Conservation (phyloP, 2,888 invertebrate species). For the Dione vanillae region DNA sequence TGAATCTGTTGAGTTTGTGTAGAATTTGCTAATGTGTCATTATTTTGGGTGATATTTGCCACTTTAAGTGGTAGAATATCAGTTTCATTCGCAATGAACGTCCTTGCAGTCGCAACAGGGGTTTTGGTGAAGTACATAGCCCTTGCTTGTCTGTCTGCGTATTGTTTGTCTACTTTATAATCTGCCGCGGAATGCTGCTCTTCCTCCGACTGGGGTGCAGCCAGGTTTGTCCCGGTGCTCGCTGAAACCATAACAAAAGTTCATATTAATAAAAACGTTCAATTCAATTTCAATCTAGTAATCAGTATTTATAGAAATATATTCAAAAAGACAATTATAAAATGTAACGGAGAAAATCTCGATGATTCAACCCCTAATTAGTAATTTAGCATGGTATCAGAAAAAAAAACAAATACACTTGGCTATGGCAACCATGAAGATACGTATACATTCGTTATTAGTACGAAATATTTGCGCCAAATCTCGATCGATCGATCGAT, state of each 20-base stretch:
- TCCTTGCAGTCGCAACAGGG: constrained; percentile 53
- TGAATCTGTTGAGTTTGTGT: constrained; percentile 58
- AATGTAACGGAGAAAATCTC: neutral
- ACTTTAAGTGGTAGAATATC: constrained; percentile 53
- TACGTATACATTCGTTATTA: neutral
- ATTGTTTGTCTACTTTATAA: constrained; percentile 55
- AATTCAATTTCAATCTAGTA: too few relatives aligned
- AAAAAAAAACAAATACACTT: neutral
- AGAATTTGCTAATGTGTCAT: constrained; percentile 51
- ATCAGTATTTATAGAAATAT: neutral
- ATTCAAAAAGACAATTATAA: neutral
- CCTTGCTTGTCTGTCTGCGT: constrained; percentile 64
- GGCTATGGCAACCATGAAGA: neutral
- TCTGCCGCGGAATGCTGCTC: constrained; percentile 61
- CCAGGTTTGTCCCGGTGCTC: constrained; percentile 60
- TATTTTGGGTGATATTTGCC: constrained; percentile 26
- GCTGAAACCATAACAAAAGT: constrained; percentile 57
- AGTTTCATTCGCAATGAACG: constrained; percentile 54
- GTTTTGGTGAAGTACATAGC: constrained; percentile 77
- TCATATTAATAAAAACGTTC: neutral
- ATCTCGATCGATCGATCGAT: too few relatives aligned
- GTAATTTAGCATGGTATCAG: too few relatives aligned
- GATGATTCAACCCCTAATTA: too few relatives aligned
- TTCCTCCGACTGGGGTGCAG: constrained; percentile 73
- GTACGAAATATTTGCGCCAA: neutral